Conservation (phyloP, 2,113 vertebrate genomes). For the Channa maculata region DNA sequence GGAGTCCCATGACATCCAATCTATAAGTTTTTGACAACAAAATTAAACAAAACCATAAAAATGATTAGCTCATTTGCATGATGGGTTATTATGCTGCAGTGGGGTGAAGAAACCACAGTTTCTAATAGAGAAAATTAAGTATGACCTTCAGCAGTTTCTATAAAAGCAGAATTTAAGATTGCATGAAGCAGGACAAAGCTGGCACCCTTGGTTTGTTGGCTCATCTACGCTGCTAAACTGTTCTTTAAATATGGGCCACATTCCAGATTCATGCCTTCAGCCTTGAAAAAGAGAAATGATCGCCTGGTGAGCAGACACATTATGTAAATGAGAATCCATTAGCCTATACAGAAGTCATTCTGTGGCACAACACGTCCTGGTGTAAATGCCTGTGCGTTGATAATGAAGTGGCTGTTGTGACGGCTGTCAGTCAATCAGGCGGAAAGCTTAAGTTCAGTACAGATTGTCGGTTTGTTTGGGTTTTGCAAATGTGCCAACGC, state of each 20-base stretch:
- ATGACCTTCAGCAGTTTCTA: constrained; percentile 13
- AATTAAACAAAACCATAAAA: neutral
- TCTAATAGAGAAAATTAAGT: neutral
- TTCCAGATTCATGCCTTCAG: constrained; percentile 16
- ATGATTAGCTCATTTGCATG: neutral
- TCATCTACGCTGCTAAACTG: neutral
- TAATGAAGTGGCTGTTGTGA: constrained; percentile 37
- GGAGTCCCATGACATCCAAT: neutral
- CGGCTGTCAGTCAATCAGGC: constrained; percentile 46
- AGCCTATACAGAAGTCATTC: constrained; percentile 10
- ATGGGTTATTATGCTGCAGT: neutral
- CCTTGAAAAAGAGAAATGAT: constrained; percentile 16
- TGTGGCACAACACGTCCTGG: neutral
- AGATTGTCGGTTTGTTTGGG: constrained; percentile 16
- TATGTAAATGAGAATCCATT: constrained; percentile 53
- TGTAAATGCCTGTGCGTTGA: neutral
- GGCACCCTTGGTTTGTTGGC: constrained; percentile 22
- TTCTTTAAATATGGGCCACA: constrained; percentile 14
- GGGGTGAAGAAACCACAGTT: neutral
- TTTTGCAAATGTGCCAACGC: constrained; percentile 33
- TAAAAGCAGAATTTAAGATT: neutral
- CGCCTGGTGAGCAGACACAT: constrained; percentile 16
- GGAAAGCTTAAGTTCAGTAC: constrained; percentile 10
- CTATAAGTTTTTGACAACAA: neutral
- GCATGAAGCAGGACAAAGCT: constrained; percentile 5